These are phyloP conservation scores for Capitulum mitella DNA, from an alignment of 2,888 invertebrate species.

Conservation along the genomic window DNA sequence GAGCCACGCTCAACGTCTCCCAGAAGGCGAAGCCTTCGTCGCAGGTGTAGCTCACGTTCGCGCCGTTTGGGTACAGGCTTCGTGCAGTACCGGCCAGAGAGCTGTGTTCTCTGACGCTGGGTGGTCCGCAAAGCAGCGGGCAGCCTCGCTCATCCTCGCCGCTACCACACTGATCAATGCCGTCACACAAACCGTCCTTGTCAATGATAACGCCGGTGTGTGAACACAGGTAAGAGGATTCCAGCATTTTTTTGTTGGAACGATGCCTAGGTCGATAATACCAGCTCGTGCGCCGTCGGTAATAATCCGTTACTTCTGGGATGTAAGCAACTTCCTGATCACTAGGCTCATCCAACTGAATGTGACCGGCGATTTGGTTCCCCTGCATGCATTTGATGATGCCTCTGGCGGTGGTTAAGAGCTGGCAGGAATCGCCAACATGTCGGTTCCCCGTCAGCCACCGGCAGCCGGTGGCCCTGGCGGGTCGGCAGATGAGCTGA, in stretches of 20 bases:
- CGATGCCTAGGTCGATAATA: neutral
- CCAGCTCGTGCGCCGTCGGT: neutral
- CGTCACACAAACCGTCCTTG: neutral
- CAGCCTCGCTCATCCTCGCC: neutral
- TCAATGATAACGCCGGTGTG: neutral
- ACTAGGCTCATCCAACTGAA: neutral
- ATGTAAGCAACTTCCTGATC: neutral
- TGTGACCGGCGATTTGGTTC: neutral
- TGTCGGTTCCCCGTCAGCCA: neutral
- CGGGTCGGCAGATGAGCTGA: neutral
- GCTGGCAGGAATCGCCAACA: neutral
- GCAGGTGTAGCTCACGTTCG: neutral
- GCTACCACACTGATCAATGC: neutral
- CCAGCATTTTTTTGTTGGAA: neutral
- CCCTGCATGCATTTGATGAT: neutral
- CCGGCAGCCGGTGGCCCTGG: neutral
- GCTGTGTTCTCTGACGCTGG: neutral
- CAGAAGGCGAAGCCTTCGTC: neutral
- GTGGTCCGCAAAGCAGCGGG: neutral
- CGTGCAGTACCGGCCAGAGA: neutral
- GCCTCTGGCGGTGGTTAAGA: neutral
- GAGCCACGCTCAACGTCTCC: neutral
- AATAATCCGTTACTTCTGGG: neutral
- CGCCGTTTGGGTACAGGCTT: neutral
- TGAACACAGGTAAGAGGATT: neutral